Evolutionary conservation across 2,797 vertebrate genomes (phyloP), one percentile per base, ranked within the genome.

Genomic region (Merluccius polli): DNA sequence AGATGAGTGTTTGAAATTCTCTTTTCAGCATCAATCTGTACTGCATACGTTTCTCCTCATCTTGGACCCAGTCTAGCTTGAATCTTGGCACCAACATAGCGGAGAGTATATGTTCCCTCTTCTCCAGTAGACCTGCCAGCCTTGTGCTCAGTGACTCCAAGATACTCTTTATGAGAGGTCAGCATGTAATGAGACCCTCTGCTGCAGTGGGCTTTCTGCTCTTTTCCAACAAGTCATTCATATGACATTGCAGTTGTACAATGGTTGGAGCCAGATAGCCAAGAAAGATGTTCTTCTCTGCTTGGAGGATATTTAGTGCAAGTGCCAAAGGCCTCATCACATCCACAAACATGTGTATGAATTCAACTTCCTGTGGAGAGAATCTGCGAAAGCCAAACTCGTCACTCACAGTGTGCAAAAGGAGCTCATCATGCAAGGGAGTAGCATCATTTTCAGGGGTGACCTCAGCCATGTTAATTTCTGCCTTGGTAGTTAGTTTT

Each of bases 321-420:
- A 30, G 52, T 33, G 72, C 48, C 68, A 74, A 77, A 21, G 75
- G 75, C 33, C 52, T n/a, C 75, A 77, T 74, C 15, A 77, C 75
- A 74, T 70, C 38, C 24, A 63, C 73, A 75, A 72, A 77, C 36
- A 70, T 76, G 30, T 76, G 70, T 8, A 79, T 74, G 70, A 81
- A 77, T 4, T 71, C 32, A 9, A 81, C 30, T 38, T 77, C 75
- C 27, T 80, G 4, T 69, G 80, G 71, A 71, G 77, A 48, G 67
- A 82, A 79, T 7, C 77, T 44, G 6, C 77, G n/a, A 72, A 76
- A 38, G 67, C 74, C 80, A 74, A 79, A 79, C 75, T 82, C 74
- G 72, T 82, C 77, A 73, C 72, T 31, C 15, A 76, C 48, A 16
- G 77, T 76, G 71, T 82, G 80, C 74, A 78, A 29, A 41, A 77